phyloP scores from a whole-genome alignment of 2,888 invertebrate genomes.

The Mechanitis messenoides region DNA sequence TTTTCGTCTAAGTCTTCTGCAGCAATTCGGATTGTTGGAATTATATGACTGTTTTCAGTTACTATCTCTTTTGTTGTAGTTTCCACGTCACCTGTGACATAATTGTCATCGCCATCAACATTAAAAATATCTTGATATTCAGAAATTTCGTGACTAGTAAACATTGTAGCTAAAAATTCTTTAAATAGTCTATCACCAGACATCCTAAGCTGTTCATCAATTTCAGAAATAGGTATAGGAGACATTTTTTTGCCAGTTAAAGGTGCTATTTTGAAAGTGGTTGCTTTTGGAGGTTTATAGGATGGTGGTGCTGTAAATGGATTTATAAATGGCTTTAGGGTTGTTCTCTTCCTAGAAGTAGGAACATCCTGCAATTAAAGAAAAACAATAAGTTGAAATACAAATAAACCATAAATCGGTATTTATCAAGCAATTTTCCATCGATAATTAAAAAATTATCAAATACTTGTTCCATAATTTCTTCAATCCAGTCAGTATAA shows the following conservation, averaged over 20 bases:
- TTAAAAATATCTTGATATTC: slow-evolving; percentile 29
- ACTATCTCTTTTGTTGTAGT: slow-evolving; percentile 7
- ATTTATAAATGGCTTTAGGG: slow-evolving; percentile 23
- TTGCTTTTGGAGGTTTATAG: slow-evolving; percentile 15
- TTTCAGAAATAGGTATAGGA: slow-evolving; percentile 29
- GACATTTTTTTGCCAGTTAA: slow-evolving; percentile 24
- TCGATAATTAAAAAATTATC: background rate
- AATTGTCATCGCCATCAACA: slow-evolving; percentile 7
- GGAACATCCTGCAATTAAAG: slow-evolving; percentile 37
- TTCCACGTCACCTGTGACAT: slow-evolving; percentile 1
- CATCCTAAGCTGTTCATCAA: slow-evolving; percentile 33
- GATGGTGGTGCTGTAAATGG: slow-evolving; percentile 8
- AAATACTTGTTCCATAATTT: slow-evolving; percentile 51
- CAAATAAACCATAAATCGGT: background rate
- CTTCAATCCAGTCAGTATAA: slow-evolving; percentile 57
- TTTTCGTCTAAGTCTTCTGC: background rate
- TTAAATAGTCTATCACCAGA: slow-evolving; percentile 38
- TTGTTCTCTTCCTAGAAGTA: slow-evolving; percentile 31
- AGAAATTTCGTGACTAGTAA: slow-evolving; percentile 41
- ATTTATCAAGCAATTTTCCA: too few relatives aligned
- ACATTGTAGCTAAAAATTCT: slow-evolving; percentile 46
- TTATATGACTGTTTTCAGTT: slow-evolving; percentile 1
- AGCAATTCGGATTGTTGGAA: background rate
- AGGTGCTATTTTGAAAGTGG: slow-evolving; percentile 40
- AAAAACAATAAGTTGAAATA: background rate